These are phyloP conservation scores for Celastrina argiolus DNA, from an alignment of 2,888 invertebrate species.

Conservation along the genomic window DNA sequence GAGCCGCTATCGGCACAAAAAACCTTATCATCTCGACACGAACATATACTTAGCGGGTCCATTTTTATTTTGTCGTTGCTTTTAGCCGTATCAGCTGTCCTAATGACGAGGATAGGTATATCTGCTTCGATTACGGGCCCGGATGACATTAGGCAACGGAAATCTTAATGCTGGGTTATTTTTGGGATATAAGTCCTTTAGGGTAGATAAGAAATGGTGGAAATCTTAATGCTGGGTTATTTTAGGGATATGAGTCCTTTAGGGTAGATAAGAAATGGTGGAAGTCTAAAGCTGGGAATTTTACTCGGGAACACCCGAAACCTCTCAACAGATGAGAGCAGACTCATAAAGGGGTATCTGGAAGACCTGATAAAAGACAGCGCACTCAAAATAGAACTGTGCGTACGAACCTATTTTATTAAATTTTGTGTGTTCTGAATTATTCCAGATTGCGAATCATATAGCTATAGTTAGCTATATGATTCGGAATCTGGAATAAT, in stretches of 20 bases:
- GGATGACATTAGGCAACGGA: constrained; percentile 67
- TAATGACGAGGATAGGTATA: constrained; percentile 60
- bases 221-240: background rate
- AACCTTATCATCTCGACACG: constrained; percentile 71
- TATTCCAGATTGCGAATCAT: too few relatives aligned
- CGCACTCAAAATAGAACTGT: too few relatives aligned
- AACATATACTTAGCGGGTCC: constrained; percentile 70
- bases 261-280: constrained; percentile 51
- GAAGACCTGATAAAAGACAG: too few relatives aligned
- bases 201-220: constrained; percentile 50
- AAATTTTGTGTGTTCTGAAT: too few relatives aligned
- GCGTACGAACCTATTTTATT: too few relatives aligned
- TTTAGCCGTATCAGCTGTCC: constrained; percentile 68
- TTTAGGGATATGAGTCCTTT: constrained; percentile 49
- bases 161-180: constrained; percentile 39
- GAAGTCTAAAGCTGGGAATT: background rate
- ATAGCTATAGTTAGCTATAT: too few relatives aligned
- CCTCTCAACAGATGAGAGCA: too few relatives aligned
- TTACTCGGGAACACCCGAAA: too few relatives aligned
- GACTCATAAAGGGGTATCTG: too few relatives aligned
- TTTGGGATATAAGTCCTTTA: constrained; percentile 50
- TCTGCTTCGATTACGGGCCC: constrained; percentile 62
- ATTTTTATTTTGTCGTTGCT: constrained; percentile 68
- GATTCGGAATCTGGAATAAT: too few relatives aligned
- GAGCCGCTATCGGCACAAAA: constrained; percentile 69